Evolutionary conservation across 2,797 vertebrate genomes (phyloP).

Genomic region (Sternotherus odoratus): DNA sequence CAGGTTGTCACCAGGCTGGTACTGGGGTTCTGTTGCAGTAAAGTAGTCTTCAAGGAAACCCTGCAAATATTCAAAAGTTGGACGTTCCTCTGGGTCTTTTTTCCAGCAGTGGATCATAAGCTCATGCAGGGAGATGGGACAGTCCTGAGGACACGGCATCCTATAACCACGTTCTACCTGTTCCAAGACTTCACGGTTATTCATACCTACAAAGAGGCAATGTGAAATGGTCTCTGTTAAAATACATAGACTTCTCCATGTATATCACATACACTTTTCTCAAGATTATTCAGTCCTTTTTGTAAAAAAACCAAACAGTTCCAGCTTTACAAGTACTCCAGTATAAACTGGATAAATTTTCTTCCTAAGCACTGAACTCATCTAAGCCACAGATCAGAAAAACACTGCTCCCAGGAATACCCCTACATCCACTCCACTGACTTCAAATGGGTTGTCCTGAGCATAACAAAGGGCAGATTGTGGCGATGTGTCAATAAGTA

Average conservation of each 20-base stretch:
- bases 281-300: neutral
- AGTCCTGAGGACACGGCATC: slow-evolving; percentile 95
- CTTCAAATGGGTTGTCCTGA: neutral
- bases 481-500: neutral
- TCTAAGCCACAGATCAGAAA: neutral
- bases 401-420: neutral
- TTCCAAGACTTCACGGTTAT: slow-evolving; percentile 97
- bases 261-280: neutral
- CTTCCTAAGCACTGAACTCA: neutral
- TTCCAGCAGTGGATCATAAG: slow-evolving; percentile 99
- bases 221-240: neutral
- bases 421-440: neutral
- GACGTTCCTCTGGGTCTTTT: slow-evolving; percentile 95
- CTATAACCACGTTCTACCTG: slow-evolving; percentile 97
- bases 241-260: neutral
- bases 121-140: slow-evolving; percentile 95
- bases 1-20: slow-evolving; percentile 98
- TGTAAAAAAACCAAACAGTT: neutral
- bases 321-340: neutral
- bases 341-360: neutral
- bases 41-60: slow-evolving; percentile 99
- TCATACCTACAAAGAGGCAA: slow-evolving; percentile 89
- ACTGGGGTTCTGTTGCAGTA: slow-evolving; percentile 97
- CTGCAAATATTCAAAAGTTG: slow-evolving; percentile 97
- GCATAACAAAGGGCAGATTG: neutral